Evolutionary conservation across 2,888 invertebrate species (phyloP).

Genomic region (Lepidocyrtinus sp.): DNA sequence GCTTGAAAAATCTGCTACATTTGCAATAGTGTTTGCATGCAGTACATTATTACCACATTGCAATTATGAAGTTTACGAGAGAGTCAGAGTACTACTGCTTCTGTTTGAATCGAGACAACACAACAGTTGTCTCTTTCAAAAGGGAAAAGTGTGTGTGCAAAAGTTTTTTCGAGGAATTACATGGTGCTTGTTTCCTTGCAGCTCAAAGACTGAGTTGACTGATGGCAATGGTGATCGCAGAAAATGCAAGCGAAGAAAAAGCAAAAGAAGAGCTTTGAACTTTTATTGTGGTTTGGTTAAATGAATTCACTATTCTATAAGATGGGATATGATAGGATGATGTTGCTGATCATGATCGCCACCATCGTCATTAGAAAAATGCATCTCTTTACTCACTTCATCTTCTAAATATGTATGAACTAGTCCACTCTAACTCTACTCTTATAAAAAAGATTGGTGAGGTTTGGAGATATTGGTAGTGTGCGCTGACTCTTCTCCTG

Average conservation of each 20-base stretch:
- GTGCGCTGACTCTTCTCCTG: too few relatives aligned
- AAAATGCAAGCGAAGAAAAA: constrained; percentile 23
- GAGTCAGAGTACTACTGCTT: background rate
- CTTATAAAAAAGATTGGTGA: too few relatives aligned
- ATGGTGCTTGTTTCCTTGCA: constrained; percentile 4
- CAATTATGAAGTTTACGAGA: constrained; percentile 19
- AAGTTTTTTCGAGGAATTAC: background rate
- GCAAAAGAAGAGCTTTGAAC: constrained; percentile 47
- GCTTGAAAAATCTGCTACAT: constrained; percentile 48
- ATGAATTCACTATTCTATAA: too few relatives aligned
- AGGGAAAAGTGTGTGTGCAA: too few relatives aligned
- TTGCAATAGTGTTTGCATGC: constrained; percentile 42
- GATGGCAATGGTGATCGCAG: constrained; percentile 24
- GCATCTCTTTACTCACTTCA: constrained; percentile 43
- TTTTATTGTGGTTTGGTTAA: constrained; percentile 46
- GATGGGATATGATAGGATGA: too few relatives aligned
- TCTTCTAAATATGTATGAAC: constrained; percentile 36
- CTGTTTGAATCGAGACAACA: constrained; percentile 2
- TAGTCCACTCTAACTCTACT: constrained; percentile 16
- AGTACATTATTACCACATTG: too few relatives aligned
- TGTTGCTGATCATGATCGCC: too few relatives aligned
- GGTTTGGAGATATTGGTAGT: too few relatives aligned
- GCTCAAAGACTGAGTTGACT: constrained; percentile 39
- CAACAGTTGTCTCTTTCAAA: too few relatives aligned
- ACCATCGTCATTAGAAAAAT: constrained; percentile 24